Conservation (phyloP, 2,888 invertebrate genomes). For the Xiphydria camelus region DNA sequence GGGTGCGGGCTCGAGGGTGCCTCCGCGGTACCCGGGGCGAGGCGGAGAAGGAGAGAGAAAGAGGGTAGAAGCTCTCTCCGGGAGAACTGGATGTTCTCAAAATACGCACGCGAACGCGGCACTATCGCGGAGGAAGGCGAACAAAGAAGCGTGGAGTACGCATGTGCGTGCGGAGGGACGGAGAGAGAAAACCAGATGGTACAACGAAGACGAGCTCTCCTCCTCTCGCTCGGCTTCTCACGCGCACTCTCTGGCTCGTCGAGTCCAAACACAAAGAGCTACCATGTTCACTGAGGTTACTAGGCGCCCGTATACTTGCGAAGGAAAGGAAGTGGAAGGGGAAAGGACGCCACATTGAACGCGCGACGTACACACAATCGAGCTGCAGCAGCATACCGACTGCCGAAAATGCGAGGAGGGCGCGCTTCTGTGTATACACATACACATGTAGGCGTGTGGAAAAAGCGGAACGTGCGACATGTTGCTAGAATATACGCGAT, state of each 20-base stretch:
- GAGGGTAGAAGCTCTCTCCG: not conserved
- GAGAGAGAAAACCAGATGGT: conserved; percentile 1
- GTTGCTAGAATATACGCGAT: too few relatives aligned
- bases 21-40: too few relatives aligned
- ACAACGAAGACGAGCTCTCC: not conserved
- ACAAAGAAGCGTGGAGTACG: conserved; percentile 16
- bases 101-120: conserved; percentile 10
- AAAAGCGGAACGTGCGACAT: too few relatives aligned
- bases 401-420: too few relatives aligned
- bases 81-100: conserved; percentile 7
- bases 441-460: not conserved
- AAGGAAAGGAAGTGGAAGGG: too few relatives aligned
- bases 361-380: too few relatives aligned
- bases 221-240: not conserved
- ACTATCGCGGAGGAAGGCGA: conserved; percentile 4
- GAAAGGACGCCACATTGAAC: too few relatives aligned
- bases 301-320: too few relatives aligned
- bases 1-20: too few relatives aligned
- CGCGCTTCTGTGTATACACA: not conserved
- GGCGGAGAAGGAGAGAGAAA: not conserved
- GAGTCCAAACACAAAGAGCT: conserved; percentile 13
- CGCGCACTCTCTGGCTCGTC: not conserved
- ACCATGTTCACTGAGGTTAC: conserved; percentile 14
- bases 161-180: conserved; percentile 12
- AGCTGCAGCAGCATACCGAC: too few relatives aligned